These are phyloP conservation scores for Acropternis orthonyx DNA, from an alignment of 2,797 vertebrate genomes.

Conservation along the genomic window DNA sequence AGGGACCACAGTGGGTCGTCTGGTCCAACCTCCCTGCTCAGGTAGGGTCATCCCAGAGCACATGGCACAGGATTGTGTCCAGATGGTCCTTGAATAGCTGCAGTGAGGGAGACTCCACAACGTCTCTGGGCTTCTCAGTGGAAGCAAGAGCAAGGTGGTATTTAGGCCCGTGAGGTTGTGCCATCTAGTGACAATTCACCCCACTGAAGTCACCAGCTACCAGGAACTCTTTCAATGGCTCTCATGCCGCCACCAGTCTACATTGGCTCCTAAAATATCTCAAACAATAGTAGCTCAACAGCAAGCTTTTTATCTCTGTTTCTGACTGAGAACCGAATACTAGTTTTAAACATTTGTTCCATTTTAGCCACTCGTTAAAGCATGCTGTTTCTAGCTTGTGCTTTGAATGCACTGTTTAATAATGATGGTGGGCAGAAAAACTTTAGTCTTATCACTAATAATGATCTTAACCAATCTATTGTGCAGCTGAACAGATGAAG, in stretches of 20 bases:
- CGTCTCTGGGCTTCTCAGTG: neutral
- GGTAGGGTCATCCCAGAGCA: neutral
- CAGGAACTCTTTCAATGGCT: neutral
- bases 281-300: neutral
- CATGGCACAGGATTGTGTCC: neutral
- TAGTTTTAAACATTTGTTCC: neutral
- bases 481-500: neutral
- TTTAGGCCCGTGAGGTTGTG: neutral
- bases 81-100: fast-evolving
- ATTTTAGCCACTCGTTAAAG: neutral
- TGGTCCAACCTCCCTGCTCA: neutral
- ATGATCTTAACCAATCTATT: neutral
- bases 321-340: neutral
- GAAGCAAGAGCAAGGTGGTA: neutral
- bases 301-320: neutral
- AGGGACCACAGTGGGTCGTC: neutral
- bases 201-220: neutral
- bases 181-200: neutral
- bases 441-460: neutral
- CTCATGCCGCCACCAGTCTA: neutral
- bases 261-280: neutral
- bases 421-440: neutral
- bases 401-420: neutral
- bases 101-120: neutral
- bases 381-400: neutral